These are phyloP conservation scores for Pseudomyrmex concolor DNA, from an alignment of 1,140 invertebrate species.

Conservation along the genomic window DNA sequence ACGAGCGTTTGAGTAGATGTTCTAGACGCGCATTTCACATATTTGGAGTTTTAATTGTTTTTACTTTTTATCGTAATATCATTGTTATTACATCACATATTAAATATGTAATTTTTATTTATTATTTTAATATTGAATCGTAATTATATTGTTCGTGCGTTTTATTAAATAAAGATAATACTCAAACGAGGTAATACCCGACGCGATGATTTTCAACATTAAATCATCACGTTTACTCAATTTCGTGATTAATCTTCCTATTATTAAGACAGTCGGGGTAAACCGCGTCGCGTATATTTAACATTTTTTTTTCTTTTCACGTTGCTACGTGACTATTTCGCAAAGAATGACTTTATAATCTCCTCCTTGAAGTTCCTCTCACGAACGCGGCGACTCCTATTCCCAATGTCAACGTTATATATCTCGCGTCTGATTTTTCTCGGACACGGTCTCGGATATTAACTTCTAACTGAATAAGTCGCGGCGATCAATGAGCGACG, in stretches of 20 bases:
- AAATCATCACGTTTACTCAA: background rate
- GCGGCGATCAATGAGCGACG: background rate
- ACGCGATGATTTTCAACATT: background rate
- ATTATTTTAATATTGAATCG: background rate
- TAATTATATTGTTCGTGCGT: too few relatives aligned
- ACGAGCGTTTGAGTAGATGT: background rate
- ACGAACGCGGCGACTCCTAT: conserved; percentile 55
- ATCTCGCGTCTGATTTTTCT: conserved; percentile 41
- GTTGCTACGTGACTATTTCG: conserved; percentile 50
- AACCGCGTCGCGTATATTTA: conserved; percentile 16
- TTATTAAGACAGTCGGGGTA: background rate
- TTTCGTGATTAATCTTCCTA: conserved; percentile 3
- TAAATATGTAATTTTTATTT: conserved; percentile 4
- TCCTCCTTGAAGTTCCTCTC: conserved; percentile 73
- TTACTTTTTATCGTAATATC: background rate
- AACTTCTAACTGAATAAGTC: conserved; percentile 22
- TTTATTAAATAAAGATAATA: too few relatives aligned
- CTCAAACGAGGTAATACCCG: background rate
- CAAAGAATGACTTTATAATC: conserved; percentile 68
- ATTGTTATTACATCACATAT: background rate
- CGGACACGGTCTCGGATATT: conserved; percentile 13
- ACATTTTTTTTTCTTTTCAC: conserved; percentile 33
- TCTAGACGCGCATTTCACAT: background rate
- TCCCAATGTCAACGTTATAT: conserved; percentile 58
- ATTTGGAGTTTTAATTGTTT: background rate